Percentiles rank a stretch among this genome's conserved stretches.
Conservation (phyloP, 2,888 invertebrate genomes). For the Perizoma affinitatum region DNA sequence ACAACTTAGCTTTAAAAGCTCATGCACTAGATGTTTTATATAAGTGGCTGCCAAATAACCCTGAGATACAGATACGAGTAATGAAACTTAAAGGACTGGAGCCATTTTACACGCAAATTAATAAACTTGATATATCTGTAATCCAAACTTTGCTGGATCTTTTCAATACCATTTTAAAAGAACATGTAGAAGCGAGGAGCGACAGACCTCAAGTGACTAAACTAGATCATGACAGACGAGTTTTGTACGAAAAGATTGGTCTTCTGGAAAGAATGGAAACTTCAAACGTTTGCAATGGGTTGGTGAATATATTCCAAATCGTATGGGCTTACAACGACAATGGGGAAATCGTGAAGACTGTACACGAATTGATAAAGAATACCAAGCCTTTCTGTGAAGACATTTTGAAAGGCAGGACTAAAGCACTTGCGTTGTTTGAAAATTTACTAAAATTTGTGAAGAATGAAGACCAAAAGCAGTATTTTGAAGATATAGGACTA, state of each 20-base stretch:
- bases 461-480: slow-evolving; percentile 41
- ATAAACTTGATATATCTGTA: slow-evolving; percentile 53
- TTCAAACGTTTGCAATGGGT: slow-evolving; percentile 58
- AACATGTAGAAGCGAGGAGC: slow-evolving; percentile 57
- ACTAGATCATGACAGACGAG: slow-evolving; percentile 47
- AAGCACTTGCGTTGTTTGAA: slow-evolving; percentile 51
- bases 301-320: slow-evolving; percentile 58
- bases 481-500: slow-evolving; percentile 41
- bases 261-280: slow-evolving; percentile 63
- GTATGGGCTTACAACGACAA: slow-evolving; percentile 47
- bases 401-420: slow-evolving; percentile 47
- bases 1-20: slow-evolving; percentile 57
- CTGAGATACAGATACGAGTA: slow-evolving; percentile 61
- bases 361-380: slow-evolving; percentile 58
- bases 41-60: slow-evolving; percentile 66
- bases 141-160: slow-evolving; percentile 57
- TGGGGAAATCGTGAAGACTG: slow-evolving; percentile 45
- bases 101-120: slow-evolving; percentile 64
- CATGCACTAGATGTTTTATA: slow-evolving; percentile 59
- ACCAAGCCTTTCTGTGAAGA: slow-evolving; percentile 60
- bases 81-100: slow-evolving; percentile 69
- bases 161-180: slow-evolving; percentile 65
- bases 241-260: slow-evolving; percentile 63
- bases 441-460: slow-evolving; percentile 48
- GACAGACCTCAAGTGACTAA: slow-evolving; percentile 42